Base-by-base conservation (phyloP, 2,888 invertebrate genomes). In the Drosophila formosana region DNA sequence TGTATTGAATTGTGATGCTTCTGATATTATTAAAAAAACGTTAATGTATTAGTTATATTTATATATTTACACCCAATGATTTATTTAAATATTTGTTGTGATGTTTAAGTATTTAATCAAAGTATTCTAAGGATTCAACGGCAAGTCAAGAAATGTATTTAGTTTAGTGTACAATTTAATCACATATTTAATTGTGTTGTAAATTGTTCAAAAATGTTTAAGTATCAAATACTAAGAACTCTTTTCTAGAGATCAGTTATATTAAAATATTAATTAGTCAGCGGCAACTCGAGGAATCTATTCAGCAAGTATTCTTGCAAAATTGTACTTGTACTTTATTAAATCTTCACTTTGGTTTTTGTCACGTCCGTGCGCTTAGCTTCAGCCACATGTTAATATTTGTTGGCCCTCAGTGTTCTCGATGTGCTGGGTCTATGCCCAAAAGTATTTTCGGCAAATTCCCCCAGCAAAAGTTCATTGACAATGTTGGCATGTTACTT, bases 391-490 rank as follows among this genome's bases (percentile, higher is more conserved):
- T 26, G 23, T 26, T 45, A 37, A 43, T 55, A 18, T 37, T 30
- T 49, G 51, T 30, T 39, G 8, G 23, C 41, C 26, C n/a, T 7
- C 28, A 34, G 13, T 34, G 9, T 37, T 60, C 60, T 34, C 34
- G 18, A 28, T n/a, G 26, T 8, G 3, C 47, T 49, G 34, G 34
- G 34, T 30, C 4, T 26, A 34, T 55, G 63, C 49, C 32, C 55
- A 51, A 58, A 57, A 66, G 65, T 56, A 57, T 53, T 56, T 57
- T 18, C 56, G 61, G 32, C 28, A 55, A 58, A 77, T 72, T 75
- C 64, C 78, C 73, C 45, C 57, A 72, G 60, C 61, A 81, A 87
- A 87, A 82, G 83, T 83, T 88, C 83, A 83, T 76, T 88, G 83
- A 83, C 83, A 83, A 83, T 75, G 81, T 76, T 77, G 55, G n/a